These are phyloP conservation scores for Petromus typicus DNA, from an alignment of 2,113 vertebrate species.

Conservation along the genomic window DNA sequence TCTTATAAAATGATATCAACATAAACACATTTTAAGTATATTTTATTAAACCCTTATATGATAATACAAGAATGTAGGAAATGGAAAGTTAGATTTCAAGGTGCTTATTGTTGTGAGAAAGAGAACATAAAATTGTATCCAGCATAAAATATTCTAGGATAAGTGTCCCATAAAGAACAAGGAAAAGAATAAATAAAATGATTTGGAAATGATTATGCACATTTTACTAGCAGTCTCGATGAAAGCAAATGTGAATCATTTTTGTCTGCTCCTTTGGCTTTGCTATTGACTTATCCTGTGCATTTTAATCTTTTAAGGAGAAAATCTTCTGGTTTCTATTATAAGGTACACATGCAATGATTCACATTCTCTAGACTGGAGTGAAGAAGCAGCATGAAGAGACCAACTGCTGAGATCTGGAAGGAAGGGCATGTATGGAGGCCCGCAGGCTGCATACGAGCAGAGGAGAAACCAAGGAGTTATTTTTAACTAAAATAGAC, in stretches of 20 bases:
- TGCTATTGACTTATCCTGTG: background rate
- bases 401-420: background rate
- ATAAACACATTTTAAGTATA: background rate
- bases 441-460: background rate
- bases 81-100: background rate
- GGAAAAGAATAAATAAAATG: slow-evolving; percentile 23
- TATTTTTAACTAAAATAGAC: background rate
- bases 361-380: background rate
- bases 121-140: background rate
- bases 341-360: background rate
- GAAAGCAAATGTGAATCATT: background rate
- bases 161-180: background rate
- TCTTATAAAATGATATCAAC: slow-evolving; percentile 2
- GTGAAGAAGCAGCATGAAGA: background rate
- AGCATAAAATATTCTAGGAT: background rate
- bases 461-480: background rate
- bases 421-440: background rate
- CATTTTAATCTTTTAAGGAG: background rate
- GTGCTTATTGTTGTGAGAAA: background rate
- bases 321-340: background rate
- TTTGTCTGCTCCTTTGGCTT: background rate
- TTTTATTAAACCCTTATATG: background rate
- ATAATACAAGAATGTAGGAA: background rate
- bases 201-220: background rate
- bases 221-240: background rate